These are phyloP conservation scores for Pseudochaenichthys georgianus DNA, from an alignment of 2,797 vertebrate genomes.

Conservation along the genomic window DNA sequence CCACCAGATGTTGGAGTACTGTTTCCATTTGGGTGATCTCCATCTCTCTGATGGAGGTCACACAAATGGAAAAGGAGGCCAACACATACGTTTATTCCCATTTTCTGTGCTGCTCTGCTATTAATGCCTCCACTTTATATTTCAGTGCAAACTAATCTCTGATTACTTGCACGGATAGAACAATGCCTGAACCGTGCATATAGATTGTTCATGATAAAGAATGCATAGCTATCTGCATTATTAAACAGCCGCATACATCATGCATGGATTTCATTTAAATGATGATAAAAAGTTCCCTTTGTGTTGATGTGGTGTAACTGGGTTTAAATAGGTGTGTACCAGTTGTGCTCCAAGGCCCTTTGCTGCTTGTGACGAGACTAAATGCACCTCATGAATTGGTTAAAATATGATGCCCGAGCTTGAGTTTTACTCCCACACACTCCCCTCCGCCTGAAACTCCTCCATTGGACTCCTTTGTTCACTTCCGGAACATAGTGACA, in stretches of 20 bases:
- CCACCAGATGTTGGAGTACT: conserved; percentile 28
- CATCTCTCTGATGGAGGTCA: conserved; percentile 35
- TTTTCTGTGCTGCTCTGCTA: conserved; percentile 34
- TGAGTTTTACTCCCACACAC: background rate
- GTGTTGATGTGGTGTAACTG: conserved; percentile 34
- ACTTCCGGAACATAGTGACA: too few relatives aligned
- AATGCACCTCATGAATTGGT: conserved; percentile 41
- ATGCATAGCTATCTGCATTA: conserved; percentile 71
- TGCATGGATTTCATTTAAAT: conserved; percentile 57
- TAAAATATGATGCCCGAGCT: conserved; percentile 2
- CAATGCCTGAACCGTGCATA: conserved; percentile 38
- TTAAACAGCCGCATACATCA: conserved; percentile 64
- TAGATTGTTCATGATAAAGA: conserved; percentile 59
- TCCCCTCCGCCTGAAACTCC: too few relatives aligned
- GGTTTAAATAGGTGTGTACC: conserved; percentile 52
- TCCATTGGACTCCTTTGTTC: too few relatives aligned
- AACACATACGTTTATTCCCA: conserved; percentile 35
- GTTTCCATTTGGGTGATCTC: background rate
- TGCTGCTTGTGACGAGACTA: conserved; percentile 22
- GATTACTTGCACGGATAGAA: conserved; percentile 14
- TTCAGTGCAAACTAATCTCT: conserved; percentile 19
- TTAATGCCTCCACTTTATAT: conserved; percentile 24
- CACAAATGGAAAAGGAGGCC: conserved; percentile 33
- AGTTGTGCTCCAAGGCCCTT: background rate
- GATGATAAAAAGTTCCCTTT: conserved; percentile 27